Percentiles rank a stretch among this genome's conserved stretches.
Evolutionary conservation across 2,797 vertebrate species (phyloP).

Genomic region (Glyptemys insculpta): DNA sequence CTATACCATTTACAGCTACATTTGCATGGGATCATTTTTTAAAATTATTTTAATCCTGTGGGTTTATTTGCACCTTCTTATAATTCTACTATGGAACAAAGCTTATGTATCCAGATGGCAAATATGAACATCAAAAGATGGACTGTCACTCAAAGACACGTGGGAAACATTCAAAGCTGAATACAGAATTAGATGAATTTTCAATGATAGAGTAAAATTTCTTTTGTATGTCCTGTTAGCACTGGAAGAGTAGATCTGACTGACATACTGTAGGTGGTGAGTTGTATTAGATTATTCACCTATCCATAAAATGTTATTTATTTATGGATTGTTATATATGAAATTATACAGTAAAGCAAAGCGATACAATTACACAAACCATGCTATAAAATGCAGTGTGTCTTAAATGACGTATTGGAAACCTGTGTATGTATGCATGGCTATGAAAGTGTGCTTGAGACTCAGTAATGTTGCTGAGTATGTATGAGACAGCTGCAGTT

Average conservation of each 20-base stretch:
- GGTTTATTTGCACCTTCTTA: constrained; percentile 33
- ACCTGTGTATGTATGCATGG: not conserved
- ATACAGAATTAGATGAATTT: constrained; percentile 31
- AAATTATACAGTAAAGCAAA: constrained; percentile 49
- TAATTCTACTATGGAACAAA: constrained; percentile 49
- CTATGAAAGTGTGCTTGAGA: not conserved
- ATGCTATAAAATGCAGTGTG: not conserved
- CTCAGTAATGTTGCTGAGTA: constrained; percentile 35
- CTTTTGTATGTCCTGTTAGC: constrained; percentile 44
- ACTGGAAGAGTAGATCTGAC: constrained; percentile 17
- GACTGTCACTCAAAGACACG: constrained; percentile 60
- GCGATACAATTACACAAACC: not conserved
- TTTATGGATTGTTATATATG: not conserved
- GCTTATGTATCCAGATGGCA: constrained; percentile 72
- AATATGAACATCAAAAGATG: constrained; percentile 63
- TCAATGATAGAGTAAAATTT: constrained; percentile 24
- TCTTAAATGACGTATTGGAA: not conserved
- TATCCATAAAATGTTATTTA: constrained; percentile 48
- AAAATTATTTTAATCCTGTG: constrained; percentile 39
- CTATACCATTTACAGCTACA: constrained; percentile 23
- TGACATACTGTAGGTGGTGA: constrained; percentile 13
- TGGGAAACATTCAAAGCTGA: constrained; percentile 58
- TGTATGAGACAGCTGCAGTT: constrained; percentile 27
- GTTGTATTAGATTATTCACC: constrained; percentile 44
- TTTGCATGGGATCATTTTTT: constrained; percentile 56